Evolutionary conservation across 2,113 vertebrate species (phyloP), one percentile per base, ranked within the genome.

Genomic region (Silurus glanis): DNA sequence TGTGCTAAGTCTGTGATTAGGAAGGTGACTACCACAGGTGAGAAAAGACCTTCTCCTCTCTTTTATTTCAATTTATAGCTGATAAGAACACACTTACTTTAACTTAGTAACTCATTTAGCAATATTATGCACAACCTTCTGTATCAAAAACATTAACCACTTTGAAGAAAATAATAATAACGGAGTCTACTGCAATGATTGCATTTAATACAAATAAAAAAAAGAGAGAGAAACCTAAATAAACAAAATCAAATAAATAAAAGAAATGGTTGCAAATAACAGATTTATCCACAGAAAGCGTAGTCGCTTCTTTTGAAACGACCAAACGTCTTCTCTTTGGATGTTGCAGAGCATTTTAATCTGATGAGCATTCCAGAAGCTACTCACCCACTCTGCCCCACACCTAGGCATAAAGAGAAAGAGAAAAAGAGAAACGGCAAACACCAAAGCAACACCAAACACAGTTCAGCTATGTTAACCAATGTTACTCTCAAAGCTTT

Each of bases 351-450:
- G 59, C 78, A 49, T 83, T 56, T 49, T 83, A 49, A 74, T 78
- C 82, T 85, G 83, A 25, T 51, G 51, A 86, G 82, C 82, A 91
- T 71, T 80, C 64, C 81, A 82, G 72, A 83, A 47, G 51, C 71
- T 85, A 88, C 94, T 95, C 93, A 95, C 94, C 93, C 74, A 87
- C 87, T 89, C 90, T 92, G 89, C 90, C 80, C 89, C 90, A 92
- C 90, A 93, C 93, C 91, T 94, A 92, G 82, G 91, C 91, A 91
- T 87, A 72, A n/a, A 89, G 82, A 91, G 25, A 87, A 86, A 91
- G 86, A 88, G 89, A 91, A 90, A 88, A 83, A 83, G 71, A 90
- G 84, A 82, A 86, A 79, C 86, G 59, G 87, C 66, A 91, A 86
- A 79, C 86, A 56, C 86, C 66, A 91, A 83, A 89, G 72, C 83